Percentiles rank a stretch among this genome's conserved stretches.
Evolutionary conservation across 2,888 invertebrate species (phyloP).

Genomic region (Acrobasis repandana): DNA sequence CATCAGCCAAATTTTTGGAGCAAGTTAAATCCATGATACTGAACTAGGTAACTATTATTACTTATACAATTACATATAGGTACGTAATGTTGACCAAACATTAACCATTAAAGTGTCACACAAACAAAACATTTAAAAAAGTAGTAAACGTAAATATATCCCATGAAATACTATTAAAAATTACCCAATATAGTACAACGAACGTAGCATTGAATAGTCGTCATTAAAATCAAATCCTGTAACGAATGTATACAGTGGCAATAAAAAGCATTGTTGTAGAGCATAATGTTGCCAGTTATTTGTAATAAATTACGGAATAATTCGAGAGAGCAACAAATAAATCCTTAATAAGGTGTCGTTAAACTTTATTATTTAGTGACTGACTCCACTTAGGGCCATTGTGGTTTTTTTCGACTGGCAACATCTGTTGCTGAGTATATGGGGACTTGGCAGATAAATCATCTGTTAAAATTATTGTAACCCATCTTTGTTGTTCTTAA

Average conservation of each 20-base stretch:
- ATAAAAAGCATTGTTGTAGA: conserved; percentile 52
- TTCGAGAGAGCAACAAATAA: conserved; percentile 76
- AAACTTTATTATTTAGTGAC: conserved; percentile 73
- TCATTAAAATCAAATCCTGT: conserved; percentile 74
- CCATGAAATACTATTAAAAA: conserved; percentile 58
- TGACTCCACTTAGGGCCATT: conserved; percentile 74
- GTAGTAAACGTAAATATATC: conserved; percentile 49
- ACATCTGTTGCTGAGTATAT: conserved; percentile 67
- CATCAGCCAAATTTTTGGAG: too few species aligned
- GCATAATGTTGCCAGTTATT: conserved; percentile 63
- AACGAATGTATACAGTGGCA: conserved; percentile 56
- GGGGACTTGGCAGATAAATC: conserved; percentile 43
- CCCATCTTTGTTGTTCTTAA: too few species aligned
- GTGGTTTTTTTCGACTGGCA: conserved; percentile 60
- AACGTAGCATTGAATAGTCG: conserved; percentile 39
- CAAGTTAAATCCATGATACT: too few species aligned
- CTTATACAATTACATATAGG: too few species aligned
- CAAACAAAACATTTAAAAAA: conserved; percentile 13
- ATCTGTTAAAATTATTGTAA: background rate
- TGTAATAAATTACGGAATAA: conserved; percentile 80
- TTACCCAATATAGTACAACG: conserved; percentile 60
- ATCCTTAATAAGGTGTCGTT: conserved; percentile 80
- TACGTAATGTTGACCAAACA: conserved; percentile 20
- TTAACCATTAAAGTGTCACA: conserved; percentile 17
- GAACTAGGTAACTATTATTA: too few species aligned